Base-by-base conservation (phyloP, 2,888 invertebrate species). In the Acleris holmiana region DNA sequence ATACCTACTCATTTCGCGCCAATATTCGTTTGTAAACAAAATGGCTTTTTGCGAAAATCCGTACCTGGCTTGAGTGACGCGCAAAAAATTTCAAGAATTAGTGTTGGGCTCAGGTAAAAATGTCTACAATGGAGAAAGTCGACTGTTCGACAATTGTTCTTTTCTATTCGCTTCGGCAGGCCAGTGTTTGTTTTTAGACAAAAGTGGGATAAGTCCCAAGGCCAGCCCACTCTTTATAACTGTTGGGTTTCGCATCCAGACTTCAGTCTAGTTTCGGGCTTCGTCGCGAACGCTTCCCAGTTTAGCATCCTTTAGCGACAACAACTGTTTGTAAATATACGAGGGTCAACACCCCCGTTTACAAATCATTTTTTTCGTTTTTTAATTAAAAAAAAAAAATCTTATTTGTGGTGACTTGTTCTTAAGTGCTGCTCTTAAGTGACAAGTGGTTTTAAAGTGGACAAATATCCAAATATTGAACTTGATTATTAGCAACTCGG, bases 241-340 rank as follows among this genome's bases (percentile, higher is more conserved):
- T 80, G 85, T 83, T 79, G 75, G 85, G 73, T 76, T 79, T 84
- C 80, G 77, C 78, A 85, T 88, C 88, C 89, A 84, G 88, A 84
- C 85, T 85, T 90, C 91, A 91, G 91, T 91, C 83, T 85, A 80
- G 84, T 83, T 88, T 87, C 77, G 84, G 82, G 79, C 86, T 82
- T 84, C 88, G 84, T 64, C 70, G 84, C 82, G 85, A 75, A 79
- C 86, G 83, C 86, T 86, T 84, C 83, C 77, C 77, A 72, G 71
- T 77, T 70, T 69, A 70, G 68, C 67, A 66, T 72, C 67, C 66
- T 61, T 73, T 70, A 67, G 68, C 70, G 56, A 72, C 76, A 69
- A 68, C 66, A 68, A 74, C 76, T 86, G 84, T 88, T 88, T 83
- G 82, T 88, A 86, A 86, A 88, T 88, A 88, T 88, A 88, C 77